Conservation (phyloP, 1,140 invertebrate genomes). For the Diplogasteroides magnus region DNA sequence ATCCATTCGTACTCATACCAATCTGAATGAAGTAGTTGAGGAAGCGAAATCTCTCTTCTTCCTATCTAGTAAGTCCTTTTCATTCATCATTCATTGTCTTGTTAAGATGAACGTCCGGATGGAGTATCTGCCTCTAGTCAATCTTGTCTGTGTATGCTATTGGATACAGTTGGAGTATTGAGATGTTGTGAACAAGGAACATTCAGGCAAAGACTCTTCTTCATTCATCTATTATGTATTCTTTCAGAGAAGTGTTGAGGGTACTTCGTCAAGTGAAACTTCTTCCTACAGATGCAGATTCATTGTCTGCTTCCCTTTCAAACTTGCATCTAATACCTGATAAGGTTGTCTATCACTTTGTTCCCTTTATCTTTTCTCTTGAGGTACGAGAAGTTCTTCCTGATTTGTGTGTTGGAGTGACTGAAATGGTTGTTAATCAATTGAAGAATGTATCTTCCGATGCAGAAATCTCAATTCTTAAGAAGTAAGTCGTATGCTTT, state of each 20-base stretch:
- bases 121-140: neutral
- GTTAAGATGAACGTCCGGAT: neutral
- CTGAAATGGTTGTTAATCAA: conserved; percentile 18
- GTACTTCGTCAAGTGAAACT: neutral
- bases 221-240: neutral
- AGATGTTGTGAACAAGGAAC: neutral
- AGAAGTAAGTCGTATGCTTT: neutral
- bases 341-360: too few species aligned
- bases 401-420: conserved; percentile 20
- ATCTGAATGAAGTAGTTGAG: neutral
- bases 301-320: neutral
- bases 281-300: neutral
- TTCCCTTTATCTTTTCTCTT: neutral
- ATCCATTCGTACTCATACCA: neutral
- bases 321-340: neutral
- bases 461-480: conserved; percentile 1
- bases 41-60: neutral
- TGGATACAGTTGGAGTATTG: neutral
- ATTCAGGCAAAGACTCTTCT: neutral
- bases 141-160: neutral
- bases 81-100: neutral
- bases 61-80: neutral
- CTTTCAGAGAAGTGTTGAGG: neutral
- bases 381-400: conserved; percentile 26
- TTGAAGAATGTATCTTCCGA: neutral